Conservation (phyloP, 2,113 vertebrate species). For the Irena cyanogastra region DNA sequence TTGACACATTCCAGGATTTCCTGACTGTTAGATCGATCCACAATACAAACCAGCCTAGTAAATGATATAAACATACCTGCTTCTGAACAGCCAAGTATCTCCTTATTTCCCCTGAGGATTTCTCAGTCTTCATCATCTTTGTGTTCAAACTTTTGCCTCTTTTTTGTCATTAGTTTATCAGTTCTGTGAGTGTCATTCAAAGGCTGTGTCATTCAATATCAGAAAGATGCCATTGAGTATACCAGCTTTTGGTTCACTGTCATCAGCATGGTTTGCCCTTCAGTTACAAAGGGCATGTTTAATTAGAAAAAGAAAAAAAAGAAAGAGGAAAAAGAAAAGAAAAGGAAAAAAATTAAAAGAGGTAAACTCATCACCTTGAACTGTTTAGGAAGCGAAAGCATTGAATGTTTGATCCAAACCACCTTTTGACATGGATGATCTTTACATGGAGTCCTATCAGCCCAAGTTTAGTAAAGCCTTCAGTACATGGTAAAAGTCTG, state of each 20-base stretch:
- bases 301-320: neutral
- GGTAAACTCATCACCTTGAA: neutral
- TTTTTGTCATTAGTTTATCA: neutral
- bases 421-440: neutral
- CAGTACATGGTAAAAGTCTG: neutral
- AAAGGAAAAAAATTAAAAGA: too few relatives aligned
- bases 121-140: neutral
- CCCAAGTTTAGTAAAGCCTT: neutral
- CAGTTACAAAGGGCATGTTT: neutral
- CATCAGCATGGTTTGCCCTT: neutral
- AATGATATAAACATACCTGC: neutral
- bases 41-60: neutral
- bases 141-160: neutral
- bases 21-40: neutral
- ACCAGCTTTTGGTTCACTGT: neutral
- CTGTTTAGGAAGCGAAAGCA: neutral
- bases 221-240: neutral
- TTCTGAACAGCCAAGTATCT: neutral
- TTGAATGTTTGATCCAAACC: neutral
- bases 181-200: neutral
- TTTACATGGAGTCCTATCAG: neutral
- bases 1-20: neutral
- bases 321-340: too few relatives aligned
- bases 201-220: neutral
- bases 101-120: neutral